Conservation (phyloP, 2,113 vertebrate species). For the Tetrao urogallus region DNA sequence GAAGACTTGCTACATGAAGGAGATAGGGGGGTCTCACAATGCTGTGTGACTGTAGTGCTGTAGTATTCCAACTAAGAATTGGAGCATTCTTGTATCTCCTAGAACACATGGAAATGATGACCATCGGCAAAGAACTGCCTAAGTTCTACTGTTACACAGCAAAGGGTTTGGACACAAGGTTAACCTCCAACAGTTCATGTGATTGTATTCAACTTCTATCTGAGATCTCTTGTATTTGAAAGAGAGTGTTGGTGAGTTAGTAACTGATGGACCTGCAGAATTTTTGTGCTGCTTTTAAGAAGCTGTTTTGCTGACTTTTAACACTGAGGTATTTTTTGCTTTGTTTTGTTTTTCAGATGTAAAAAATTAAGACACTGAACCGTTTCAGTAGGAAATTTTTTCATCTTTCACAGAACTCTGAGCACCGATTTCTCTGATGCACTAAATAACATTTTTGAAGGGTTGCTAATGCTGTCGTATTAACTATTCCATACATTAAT, state of each 20-base stretch:
- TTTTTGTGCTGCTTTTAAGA: neutral
- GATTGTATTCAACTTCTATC: neutral
- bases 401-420: neutral
- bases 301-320: neutral
- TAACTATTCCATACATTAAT: neutral
- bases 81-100: neutral
- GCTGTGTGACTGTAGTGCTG: neutral
- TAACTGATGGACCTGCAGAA: neutral
- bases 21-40: accelerated
- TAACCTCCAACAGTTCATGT: neutral
- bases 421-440: neutral
- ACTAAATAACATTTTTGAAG: neutral
- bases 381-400: neutral
- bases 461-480: neutral
- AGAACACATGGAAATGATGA: neutral
- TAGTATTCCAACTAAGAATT: neutral
- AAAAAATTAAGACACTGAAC: neutral
- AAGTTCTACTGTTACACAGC: neutral
- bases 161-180: neutral
- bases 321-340: too few relatives aligned
- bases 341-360: neutral
- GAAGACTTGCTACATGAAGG: neutral
- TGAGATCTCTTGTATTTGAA: neutral
- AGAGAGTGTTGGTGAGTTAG: accelerated
- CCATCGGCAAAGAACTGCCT: neutral